A percentile compares a stretch with the other conserved stretches of the same genome.
phyloP scores from a whole-genome alignment of 2,888 invertebrate genomes.

The Anthrax anthrax region DNA sequence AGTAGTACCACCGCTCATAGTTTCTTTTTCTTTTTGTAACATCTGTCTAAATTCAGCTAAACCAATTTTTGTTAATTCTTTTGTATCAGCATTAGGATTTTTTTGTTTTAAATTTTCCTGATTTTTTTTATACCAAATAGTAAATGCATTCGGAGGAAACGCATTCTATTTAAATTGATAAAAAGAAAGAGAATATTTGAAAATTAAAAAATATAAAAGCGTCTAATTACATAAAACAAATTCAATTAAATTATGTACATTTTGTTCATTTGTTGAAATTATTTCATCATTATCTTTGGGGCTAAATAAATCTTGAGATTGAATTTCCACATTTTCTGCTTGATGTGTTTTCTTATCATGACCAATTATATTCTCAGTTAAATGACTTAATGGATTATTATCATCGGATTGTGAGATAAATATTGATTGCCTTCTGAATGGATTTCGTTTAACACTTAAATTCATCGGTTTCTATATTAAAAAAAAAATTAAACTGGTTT shows the following conservation, averaged over 20 bases:
- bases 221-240: background rate
- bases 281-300: background rate
- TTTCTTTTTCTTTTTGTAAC: constrained; percentile 21
- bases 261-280: background rate
- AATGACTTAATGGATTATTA: constrained; percentile 26
- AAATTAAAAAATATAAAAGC: too few relatives aligned
- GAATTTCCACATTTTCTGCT: background rate
- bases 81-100: constrained; percentile 38
- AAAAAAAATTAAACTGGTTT: too few relatives aligned
- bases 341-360: constrained; percentile 9
- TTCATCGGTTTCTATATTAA: constrained; percentile 24
- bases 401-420: too few relatives aligned
- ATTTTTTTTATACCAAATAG: constrained; percentile 46
- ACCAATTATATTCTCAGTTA: constrained; percentile 15
- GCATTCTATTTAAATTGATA: constrained; percentile 10
- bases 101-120: constrained; percentile 41
- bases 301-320: background rate
- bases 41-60: constrained; percentile 25
- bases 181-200: too few relatives aligned
- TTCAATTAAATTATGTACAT: constrained; percentile 2
- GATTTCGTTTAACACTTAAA: constrained; percentile 33
- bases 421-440: constrained; percentile 38
- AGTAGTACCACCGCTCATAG: constrained; percentile 14
- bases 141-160: constrained; percentile 36
- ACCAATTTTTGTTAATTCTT: constrained; percentile 43